A percentile compares a stretch with the other conserved stretches of the same genome.
phyloP scores from a whole-genome alignment of 2,797 vertebrate genomes.

The Arctocebus calabarensis region DNA sequence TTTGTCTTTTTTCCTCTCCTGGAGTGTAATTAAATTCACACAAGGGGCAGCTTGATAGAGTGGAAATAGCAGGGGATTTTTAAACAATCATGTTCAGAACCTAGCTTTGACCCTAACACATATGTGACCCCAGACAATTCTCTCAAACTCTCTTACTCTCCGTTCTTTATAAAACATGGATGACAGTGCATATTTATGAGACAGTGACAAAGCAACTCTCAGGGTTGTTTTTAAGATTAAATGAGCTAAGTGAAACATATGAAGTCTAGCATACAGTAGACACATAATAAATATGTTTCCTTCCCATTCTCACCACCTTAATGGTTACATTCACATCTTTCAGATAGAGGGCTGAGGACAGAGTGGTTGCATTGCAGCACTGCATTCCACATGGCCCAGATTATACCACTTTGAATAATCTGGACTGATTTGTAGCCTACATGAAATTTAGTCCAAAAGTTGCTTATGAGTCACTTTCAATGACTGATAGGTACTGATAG shows the following conservation, averaged over 20 bases:
- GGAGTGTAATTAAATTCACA: not conserved
- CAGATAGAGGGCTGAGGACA: not conserved
- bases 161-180: constrained; percentile 1
- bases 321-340: not conserved
- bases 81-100: not conserved
- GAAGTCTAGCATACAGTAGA: not conserved
- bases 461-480: constrained; percentile 37
- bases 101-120: not conserved
- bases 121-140: not conserved
- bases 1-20: constrained; percentile 12
- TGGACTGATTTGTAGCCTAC: constrained; percentile 3
- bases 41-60: not conserved
- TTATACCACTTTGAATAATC: constrained; percentile 6
- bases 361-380: not conserved
- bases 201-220: not conserved
- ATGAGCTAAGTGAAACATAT: not conserved
- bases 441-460: constrained; percentile 55
- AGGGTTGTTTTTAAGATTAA: constrained; percentile 32
- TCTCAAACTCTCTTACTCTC: not conserved
- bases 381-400: not conserved
- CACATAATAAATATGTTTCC: not conserved
- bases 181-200: not conserved
- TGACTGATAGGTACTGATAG: not conserved
- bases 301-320: not conserved
- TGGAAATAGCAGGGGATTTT: constrained; percentile 10